Conservation (phyloP, 2,888 invertebrate genomes). For the Phanerotoma sp. region DNA sequence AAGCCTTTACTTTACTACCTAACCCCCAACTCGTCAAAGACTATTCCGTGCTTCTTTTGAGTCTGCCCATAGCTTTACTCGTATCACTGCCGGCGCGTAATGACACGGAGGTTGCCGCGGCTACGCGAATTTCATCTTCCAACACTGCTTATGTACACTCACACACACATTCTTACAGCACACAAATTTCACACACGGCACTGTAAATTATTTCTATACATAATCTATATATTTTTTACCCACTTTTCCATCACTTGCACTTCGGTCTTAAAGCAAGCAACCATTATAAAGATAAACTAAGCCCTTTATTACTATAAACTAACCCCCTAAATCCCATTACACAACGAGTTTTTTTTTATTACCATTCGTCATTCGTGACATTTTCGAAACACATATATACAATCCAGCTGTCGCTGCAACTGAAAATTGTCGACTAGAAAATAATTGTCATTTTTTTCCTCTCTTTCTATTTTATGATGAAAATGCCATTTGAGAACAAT, state of each 20-base stretch:
- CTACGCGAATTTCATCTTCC: constrained; percentile 5
- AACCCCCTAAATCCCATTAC: constrained; percentile 6
- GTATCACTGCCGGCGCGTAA: background rate
- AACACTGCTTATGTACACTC: too few species aligned
- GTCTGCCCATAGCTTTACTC: background rate
- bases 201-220: background rate
- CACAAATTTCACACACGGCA: background rate
- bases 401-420: background rate
- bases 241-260: background rate
- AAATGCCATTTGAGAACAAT: background rate
- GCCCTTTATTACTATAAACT: constrained; percentile 1
- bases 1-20: background rate
- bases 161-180: too few species aligned
- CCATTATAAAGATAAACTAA: background rate
- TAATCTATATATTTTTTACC: background rate
- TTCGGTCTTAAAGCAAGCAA: background rate
- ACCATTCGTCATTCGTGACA: background rate
- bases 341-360: background rate
- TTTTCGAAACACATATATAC: background rate
- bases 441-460: background rate
- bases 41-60: background rate
- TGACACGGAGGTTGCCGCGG: constrained; percentile 7
- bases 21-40: background rate
- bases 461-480: background rate
- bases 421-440: background rate